Evolutionary conservation across 2,888 invertebrate species (phyloP).

Genomic region (Lycophotia porphyrea): DNA sequence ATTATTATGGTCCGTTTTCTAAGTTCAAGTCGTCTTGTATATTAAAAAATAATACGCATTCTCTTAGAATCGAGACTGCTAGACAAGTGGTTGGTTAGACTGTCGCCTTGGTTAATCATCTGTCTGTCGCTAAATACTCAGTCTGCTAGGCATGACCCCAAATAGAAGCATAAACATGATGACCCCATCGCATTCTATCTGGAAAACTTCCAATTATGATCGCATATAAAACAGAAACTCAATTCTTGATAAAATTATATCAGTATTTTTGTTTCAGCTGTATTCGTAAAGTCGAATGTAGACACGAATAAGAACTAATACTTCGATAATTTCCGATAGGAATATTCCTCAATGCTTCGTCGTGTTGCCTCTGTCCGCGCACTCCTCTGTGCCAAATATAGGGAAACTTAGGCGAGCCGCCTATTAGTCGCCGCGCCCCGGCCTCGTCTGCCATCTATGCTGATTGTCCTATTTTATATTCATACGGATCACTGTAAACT

Average conservation of each 20-base stretch:
- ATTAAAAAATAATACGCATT: background rate
- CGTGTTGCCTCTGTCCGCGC: conserved; percentile 43
- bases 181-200: background rate
- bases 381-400: conserved; percentile 68
- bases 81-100: background rate
- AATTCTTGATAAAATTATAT: background rate
- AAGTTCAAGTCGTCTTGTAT: no score
- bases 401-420: conserved; percentile 68
- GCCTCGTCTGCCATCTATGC: conserved; percentile 61
- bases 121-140: background rate
- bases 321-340: background rate
- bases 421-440: conserved; percentile 77
- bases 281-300: background rate
- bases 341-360: background rate
- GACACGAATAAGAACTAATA: background rate
- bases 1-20: background rate
- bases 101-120: background rate
- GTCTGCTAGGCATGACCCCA: background rate
- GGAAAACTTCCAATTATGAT: background rate
- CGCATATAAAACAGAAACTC: background rate
- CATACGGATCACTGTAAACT: conserved; percentile 53
- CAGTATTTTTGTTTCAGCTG: background rate
- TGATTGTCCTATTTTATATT: conserved; percentile 69
- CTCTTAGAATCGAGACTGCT: no score
- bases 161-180: background rate